phyloP scores from a whole-genome alignment of 2,113 vertebrate genomes.

The Lagopus muta region DNA sequence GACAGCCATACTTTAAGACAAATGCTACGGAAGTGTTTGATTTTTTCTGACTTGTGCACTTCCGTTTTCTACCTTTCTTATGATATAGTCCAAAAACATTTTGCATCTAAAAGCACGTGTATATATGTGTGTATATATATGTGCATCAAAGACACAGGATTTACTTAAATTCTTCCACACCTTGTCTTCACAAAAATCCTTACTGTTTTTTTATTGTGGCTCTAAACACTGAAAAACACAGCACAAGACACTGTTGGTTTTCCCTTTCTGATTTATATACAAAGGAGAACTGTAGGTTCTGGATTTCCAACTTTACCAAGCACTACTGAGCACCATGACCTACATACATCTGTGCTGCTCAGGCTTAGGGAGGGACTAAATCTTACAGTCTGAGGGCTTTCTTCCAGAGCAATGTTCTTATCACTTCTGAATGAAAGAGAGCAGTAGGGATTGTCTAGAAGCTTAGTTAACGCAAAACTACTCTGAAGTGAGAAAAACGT shows the following conservation, averaged over 20 bases:
- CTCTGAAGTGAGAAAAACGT: not conserved
- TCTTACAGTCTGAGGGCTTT: not conserved
- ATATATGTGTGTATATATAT: not conserved
- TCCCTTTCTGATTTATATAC: not conserved
- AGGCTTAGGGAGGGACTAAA: not conserved
- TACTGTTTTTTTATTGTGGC: not conserved
- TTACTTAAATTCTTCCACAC: not conserved
- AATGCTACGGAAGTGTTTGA: not conserved
- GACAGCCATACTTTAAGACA: not conserved
- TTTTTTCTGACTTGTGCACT: not conserved
- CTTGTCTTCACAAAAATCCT: not conserved
- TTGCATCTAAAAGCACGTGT: not conserved
- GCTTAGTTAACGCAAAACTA: not conserved
- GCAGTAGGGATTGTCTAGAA: not conserved
- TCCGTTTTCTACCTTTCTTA: not conserved
- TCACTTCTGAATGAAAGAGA: not conserved
- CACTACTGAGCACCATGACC: not conserved
- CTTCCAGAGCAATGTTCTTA: not conserved
- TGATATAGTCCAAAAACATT: not conserved
- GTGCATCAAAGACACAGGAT: not conserved
- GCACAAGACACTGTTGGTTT: not conserved
- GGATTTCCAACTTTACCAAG: not conserved
- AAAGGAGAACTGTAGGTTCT: not conserved
- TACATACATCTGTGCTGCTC: not conserved
- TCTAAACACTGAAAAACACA: not conserved